phyloP scores from a whole-genome alignment of 2,113 vertebrate genomes.

The Elephantulus edwardii region DNA sequence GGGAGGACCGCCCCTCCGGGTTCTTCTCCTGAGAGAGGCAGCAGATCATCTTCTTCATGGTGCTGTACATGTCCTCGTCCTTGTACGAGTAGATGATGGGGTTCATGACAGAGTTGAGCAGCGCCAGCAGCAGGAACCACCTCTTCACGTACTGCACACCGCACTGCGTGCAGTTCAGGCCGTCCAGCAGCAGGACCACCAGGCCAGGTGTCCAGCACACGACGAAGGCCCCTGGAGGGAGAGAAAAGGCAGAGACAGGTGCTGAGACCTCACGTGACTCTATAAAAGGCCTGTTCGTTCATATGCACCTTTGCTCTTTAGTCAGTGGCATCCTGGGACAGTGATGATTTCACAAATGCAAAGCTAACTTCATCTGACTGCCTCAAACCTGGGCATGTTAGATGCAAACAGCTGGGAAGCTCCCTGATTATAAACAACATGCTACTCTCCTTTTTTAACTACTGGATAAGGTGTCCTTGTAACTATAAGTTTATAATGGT shows the following conservation, averaged over 20 bases:
- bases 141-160: slow-evolving; percentile 89
- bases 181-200: slow-evolving; percentile 92
- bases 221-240: slow-evolving; percentile 92
- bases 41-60: slow-evolving; percentile 93
- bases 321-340: background rate
- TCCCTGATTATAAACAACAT: background rate
- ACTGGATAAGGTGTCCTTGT: background rate
- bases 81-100: slow-evolving; percentile 99
- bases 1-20: slow-evolving; percentile 86
- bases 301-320: background rate
- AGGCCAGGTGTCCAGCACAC: slow-evolving; percentile 98
- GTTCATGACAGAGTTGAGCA: slow-evolving; percentile 97
- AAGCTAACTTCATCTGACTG: background rate
- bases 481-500: no score
- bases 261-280: background rate
- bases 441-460: background rate
- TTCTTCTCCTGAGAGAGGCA: slow-evolving; percentile 87
- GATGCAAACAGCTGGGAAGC: background rate
- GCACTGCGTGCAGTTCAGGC: slow-evolving; percentile 90
- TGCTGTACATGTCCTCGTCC: slow-evolving; percentile 97
- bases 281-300: background rate
- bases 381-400: background rate
- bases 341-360: background rate
- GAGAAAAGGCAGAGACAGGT: background rate
- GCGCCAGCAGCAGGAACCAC: slow-evolving; percentile 95